These are phyloP conservation scores for Bellardia pandia DNA, from an alignment of 2,888 invertebrate species.

Conservation along the genomic window DNA sequence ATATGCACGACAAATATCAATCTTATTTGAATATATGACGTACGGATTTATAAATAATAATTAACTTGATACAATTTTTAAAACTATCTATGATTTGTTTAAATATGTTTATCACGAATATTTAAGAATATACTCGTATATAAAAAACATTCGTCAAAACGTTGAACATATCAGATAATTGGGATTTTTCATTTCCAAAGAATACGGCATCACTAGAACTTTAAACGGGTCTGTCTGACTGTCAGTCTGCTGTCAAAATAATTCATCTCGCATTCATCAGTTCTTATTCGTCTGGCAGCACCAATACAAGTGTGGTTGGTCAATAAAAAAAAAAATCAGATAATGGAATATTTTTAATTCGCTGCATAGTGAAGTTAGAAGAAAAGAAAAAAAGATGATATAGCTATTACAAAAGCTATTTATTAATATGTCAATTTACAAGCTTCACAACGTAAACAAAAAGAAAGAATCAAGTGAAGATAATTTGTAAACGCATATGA, in stretches of 20 bases:
- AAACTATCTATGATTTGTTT: too few species aligned
- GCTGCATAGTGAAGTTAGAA: conserved; percentile 57
- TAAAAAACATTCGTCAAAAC: too few species aligned
- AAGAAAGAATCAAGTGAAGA: conserved; percentile 60
- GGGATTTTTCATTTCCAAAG: too few species aligned
- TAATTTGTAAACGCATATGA: conserved; percentile 5
- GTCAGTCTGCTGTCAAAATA: neutral
- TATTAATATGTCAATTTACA: conserved; percentile 69
- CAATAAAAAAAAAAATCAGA: conserved; percentile 56
- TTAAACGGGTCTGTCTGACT: too few species aligned
- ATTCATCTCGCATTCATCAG: neutral
- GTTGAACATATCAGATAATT: too few species aligned
- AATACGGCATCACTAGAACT: too few species aligned
- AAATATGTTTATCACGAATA: too few species aligned
- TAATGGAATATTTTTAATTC: conserved; percentile 68
- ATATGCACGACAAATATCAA: too few species aligned
- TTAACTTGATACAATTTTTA: too few species aligned
- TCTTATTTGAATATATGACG: too few species aligned
- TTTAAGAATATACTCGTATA: too few species aligned
- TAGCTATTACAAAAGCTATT: conserved; percentile 45
- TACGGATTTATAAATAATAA: too few species aligned
- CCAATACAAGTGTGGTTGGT: conserved; percentile 17
- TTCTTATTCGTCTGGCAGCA: conserved; percentile 24
- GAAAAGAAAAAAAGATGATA: conserved; percentile 55
- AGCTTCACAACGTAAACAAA: conserved; percentile 67